Percentiles rank a stretch among this genome's conserved stretches.
Conservation (phyloP, 1,140 invertebrate species). For the Leptinotarsa texana region DNA sequence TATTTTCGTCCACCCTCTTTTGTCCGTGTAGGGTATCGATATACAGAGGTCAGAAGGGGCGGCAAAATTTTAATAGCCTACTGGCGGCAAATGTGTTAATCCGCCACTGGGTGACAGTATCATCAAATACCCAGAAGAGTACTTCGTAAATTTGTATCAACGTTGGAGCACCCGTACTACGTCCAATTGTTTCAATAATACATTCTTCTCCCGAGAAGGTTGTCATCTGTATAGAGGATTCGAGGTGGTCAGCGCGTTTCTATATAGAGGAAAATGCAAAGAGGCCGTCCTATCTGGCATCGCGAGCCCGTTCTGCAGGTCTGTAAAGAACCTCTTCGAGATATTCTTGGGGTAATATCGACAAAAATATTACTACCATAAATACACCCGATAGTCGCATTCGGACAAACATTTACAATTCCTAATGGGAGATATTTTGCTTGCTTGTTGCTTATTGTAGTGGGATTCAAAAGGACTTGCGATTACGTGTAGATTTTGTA, state of each 20-base stretch:
- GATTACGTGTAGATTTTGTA: too few species aligned
- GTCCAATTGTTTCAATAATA: conserved; percentile 21
- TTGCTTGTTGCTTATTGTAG: not conserved
- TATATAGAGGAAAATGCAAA: conserved; percentile 28
- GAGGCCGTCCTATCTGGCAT: conserved; percentile 17
- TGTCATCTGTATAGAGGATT: conserved; percentile 8
- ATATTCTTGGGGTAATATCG: conserved; percentile 22
- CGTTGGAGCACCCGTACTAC: conserved; percentile 10
- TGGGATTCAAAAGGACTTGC: too few species aligned
- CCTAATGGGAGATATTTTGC: not conserved
- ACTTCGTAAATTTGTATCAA: too few species aligned
- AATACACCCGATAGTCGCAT: not conserved
- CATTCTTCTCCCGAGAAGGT: conserved; percentile 15
- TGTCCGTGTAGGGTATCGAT: too few species aligned
- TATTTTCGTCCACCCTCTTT: too few species aligned
- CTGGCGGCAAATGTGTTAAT: too few species aligned
- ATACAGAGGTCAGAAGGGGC: too few species aligned
- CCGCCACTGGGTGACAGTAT: too few species aligned
- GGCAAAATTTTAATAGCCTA: too few species aligned
- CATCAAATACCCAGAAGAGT: too few species aligned
- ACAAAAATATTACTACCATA: conserved; percentile 14
- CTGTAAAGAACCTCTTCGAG: conserved; percentile 15
- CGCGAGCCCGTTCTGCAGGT: conserved; percentile 21
- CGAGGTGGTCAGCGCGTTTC: conserved; percentile 17
- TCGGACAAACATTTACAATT: not conserved